Base-by-base conservation (phyloP, 1,140 invertebrate genomes). In the Drosophila prosaltans region DNA sequence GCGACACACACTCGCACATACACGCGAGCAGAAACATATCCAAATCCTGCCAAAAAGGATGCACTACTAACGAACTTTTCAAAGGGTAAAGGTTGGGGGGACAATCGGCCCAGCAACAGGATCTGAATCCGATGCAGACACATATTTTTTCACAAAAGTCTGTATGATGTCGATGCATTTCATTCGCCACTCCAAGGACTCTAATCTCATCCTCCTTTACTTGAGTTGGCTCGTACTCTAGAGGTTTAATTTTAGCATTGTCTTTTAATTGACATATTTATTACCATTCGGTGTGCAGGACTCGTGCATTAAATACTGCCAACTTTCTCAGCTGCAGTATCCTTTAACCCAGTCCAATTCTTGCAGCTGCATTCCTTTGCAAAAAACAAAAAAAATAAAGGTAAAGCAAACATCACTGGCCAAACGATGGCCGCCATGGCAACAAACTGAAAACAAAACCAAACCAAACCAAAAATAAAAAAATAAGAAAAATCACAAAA, bases 401-500 rank as follows among this genome's bases (percentile, higher is more conserved):
- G 66, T 68, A 74, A 67, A 82, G 71, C 74, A 82, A 82, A 82
- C 79, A 74, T 39, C 61, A 63, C 45, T 51, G 41, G 16, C 51
- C 30, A 32, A 69, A 57, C 58, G 64, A 73, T 69, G 80, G 74
- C 80, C 74, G 75, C 80, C 72, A 82, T 82, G 75, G 80, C 76
- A 88, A 88, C 82, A 86, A 86, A 86, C 83, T 74, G 71, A 78
- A 40, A 28, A 54, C 41, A 68, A 62, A 70, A 69, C 63, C 39
- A 60, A 40, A 48, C 68, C 43, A 78, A 80, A 74, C 41, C 64
- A 77, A 73, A 77, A 85, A 85, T 77, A 75, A 62, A 68, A 86
- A 79, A 85, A 85, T 70, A 75, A 69, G 65, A 67, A 68, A 63
- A 76, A 76, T 70, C 74, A 59, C 77, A 88, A 88, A 88, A 84